Conservation (phyloP, 1,140 invertebrate genomes). For the Meloidogyne exigua region DNA sequence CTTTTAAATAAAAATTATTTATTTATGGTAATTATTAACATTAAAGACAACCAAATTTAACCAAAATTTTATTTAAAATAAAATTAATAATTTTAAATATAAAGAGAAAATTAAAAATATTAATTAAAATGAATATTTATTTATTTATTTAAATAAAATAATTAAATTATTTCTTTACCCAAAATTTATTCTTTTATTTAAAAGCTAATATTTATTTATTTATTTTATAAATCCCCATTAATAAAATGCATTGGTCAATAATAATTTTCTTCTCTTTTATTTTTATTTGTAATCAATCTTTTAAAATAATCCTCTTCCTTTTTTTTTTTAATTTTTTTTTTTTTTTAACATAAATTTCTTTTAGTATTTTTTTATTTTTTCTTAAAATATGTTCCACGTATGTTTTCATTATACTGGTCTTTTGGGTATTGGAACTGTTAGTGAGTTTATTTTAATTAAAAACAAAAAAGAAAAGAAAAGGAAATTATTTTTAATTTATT, state of each 20-base stretch:
- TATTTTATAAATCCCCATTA: neutral
- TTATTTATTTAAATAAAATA: too few relatives aligned
- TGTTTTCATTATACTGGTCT: conserved; percentile 57
- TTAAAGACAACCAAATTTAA: too few relatives aligned
- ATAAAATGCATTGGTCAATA: neutral
- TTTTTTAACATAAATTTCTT: neutral
- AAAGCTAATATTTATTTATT: too few relatives aligned
- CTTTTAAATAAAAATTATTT: too few relatives aligned
- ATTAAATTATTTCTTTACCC: too few relatives aligned
- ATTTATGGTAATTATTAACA: too few relatives aligned
- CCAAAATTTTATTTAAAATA: too few relatives aligned
- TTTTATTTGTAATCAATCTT: conserved; percentile 4
- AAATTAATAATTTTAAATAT: too few relatives aligned
- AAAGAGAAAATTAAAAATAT: too few relatives aligned
- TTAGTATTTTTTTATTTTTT: neutral
- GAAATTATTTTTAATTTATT: neutral
- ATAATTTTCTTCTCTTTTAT: too few relatives aligned
- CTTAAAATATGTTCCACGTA: conserved; percentile 42
- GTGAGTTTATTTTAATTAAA: conserved; percentile 33
- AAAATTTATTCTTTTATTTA: too few relatives aligned
- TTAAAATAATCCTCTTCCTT: neutral
- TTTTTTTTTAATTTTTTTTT: conserved; percentile 17
- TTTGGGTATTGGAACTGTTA: conserved; percentile 50
- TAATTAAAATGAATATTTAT: too few relatives aligned
- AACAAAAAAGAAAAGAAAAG: neutral